phyloP scores from a whole-genome alignment of 1,140 invertebrate genomes.

The Branchinecta lindahli region DNA sequence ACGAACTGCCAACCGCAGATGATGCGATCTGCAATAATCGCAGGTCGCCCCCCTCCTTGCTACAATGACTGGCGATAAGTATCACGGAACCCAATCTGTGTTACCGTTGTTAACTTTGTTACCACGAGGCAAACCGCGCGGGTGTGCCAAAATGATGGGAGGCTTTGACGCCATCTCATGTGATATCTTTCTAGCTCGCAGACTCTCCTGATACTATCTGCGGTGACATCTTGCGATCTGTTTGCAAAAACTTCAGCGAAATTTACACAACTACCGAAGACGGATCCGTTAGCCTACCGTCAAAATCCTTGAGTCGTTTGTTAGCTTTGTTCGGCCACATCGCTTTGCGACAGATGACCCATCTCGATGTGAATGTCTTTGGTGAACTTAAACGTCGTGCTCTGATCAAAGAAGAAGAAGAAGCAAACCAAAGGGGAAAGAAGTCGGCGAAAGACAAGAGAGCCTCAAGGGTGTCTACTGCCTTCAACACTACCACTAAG shows the following conservation, averaged over 20 bases:
- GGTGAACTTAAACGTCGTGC: slow-evolving; percentile 49
- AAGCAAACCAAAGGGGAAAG: slow-evolving; percentile 26
- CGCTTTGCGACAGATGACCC: slow-evolving; percentile 54
- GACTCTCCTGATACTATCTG: slow-evolving; percentile 36
- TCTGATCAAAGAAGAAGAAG: slow-evolving; percentile 24
- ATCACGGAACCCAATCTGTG: no score
- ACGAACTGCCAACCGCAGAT: no score
- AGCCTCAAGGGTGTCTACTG: slow-evolving; percentile 23
- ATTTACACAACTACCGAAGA: not conserved
- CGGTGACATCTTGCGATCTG: slow-evolving; percentile 25
- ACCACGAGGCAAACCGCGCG: no score
- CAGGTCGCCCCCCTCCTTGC: no score
- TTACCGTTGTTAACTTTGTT: no score
- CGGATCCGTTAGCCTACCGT: slow-evolving; percentile 15
- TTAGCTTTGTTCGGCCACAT: slow-evolving; percentile 53
- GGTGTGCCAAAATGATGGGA: no score
- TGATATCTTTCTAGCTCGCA: slow-evolving; percentile 27
- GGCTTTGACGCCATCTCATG: no score
- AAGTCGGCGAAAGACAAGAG: slow-evolving; percentile 23
- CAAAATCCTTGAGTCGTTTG: slow-evolving; percentile 41
- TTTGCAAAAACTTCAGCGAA: slow-evolving; percentile 18
- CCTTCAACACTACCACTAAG: slow-evolving; percentile 24
- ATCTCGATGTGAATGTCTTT: slow-evolving; percentile 58
- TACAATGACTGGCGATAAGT: no score
- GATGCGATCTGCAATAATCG: no score